Percentiles rank a stretch among this genome's conserved stretches.
These are phyloP conservation scores for Pasiphila rectangulata DNA, from an alignment of 2,888 invertebrate species.

Conservation along the genomic window DNA sequence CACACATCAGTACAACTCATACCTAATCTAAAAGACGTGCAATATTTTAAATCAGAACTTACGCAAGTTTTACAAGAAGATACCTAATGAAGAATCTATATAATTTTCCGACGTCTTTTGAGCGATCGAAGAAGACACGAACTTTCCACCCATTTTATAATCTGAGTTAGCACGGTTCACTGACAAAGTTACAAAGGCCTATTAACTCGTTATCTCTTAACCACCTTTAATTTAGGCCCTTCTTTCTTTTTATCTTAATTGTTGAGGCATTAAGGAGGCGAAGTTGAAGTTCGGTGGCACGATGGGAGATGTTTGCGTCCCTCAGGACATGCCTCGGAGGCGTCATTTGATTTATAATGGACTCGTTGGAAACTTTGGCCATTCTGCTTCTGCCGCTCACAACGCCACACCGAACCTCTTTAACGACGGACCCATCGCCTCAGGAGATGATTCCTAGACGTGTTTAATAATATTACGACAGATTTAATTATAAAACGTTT, in stretches of 20 bases:
- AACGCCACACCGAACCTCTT: slow-evolving; percentile 65
- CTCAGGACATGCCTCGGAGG: slow-evolving; percentile 78
- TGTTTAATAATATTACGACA: slow-evolving; percentile 80
- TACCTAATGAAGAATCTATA: not conserved
- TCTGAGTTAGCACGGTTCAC: slow-evolving; percentile 40
- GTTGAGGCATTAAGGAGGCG: slow-evolving; percentile 77
- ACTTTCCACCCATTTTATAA: slow-evolving; percentile 27
- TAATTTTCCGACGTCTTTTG: not conserved
- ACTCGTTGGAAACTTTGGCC: slow-evolving; percentile 79
- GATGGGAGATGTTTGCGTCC: slow-evolving; percentile 71
- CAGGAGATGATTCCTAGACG: slow-evolving; percentile 79
- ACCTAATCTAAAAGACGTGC: too few species aligned
- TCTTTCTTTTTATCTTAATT: slow-evolving; percentile 81
- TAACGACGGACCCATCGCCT: slow-evolving; percentile 77
- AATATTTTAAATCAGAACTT: not conserved
- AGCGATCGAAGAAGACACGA: slow-evolving; percentile 9
- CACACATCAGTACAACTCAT: too few species aligned
- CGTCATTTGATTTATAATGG: slow-evolving; percentile 82
- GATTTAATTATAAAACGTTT: slow-evolving; percentile 79
- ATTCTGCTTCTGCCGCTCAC: slow-evolving; percentile 59
- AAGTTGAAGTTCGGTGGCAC: slow-evolving; percentile 74
- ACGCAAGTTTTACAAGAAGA: not conserved
- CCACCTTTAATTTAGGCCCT: slow-evolving; percentile 78
- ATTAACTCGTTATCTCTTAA: slow-evolving; percentile 80
- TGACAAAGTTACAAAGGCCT: slow-evolving; percentile 62